Conservation (phyloP, 2,797 vertebrate species). For the Lutjanus campechanus region DNA sequence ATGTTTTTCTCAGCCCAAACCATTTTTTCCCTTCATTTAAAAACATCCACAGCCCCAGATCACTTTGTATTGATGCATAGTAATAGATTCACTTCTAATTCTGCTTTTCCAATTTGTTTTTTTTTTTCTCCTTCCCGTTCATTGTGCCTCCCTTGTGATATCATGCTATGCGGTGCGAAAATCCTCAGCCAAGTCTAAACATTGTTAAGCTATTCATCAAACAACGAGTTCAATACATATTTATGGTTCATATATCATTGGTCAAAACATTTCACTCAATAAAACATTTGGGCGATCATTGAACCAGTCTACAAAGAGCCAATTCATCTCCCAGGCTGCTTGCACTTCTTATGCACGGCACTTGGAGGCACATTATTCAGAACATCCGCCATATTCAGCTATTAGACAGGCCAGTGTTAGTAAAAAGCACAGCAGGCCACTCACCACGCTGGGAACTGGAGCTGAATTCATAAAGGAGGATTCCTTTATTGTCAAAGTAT, state of each 20-base stretch:
- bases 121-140: background rate
- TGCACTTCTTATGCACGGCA: conserved; percentile 46
- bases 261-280: conserved; percentile 74
- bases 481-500: conserved; percentile 28
- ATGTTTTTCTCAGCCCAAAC: conserved; percentile 26
- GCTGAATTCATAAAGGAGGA: conserved; percentile 19
- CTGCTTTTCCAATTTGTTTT: conserved; percentile 50
- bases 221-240: conserved; percentile 65
- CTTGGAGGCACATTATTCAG: conserved; percentile 70
- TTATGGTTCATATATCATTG: conserved; percentile 75
- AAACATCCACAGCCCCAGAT: conserved; percentile 35
- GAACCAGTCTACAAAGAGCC: conserved; percentile 62
- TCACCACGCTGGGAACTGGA: conserved; percentile 24
- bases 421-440: conserved; percentile 31
- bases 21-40: conserved; percentile 11
- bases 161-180: conserved; percentile 33
- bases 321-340: conserved; percentile 60
- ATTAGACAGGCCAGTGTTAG: conserved; percentile 50
- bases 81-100: conserved; percentile 53
- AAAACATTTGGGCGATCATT: conserved; percentile 72
- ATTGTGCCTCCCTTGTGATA: conserved; percentile 14
- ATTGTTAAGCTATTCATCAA: conserved; percentile 66
- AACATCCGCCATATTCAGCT: conserved; percentile 54
- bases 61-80: conserved; percentile 38
- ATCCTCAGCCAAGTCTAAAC: conserved; percentile 32